A percentile compares a stretch with the other conserved stretches of the same genome.
These are phyloP conservation scores for Ephestia elutella DNA, from an alignment of 1,140 invertebrate genomes.

Conservation along the genomic window DNA sequence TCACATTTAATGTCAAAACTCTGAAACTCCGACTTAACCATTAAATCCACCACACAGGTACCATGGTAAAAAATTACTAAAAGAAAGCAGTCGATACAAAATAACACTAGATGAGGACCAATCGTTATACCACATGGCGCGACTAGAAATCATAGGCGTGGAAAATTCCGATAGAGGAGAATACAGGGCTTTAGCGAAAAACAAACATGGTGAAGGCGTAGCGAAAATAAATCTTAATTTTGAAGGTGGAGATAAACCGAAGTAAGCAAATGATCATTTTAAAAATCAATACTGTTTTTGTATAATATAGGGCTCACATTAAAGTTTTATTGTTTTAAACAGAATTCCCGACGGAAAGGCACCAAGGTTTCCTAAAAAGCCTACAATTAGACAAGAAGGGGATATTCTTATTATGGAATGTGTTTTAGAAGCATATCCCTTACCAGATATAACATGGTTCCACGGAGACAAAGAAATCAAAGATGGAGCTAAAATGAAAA, in stretches of 20 bases:
- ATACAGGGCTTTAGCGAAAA: constrained; percentile 94
- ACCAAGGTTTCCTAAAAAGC: constrained; percentile 97
- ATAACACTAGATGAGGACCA: constrained; percentile 88
- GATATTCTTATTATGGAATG: constrained; percentile 97
- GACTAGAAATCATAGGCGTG: constrained; percentile 88
- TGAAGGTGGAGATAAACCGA: constrained; percentile 89
- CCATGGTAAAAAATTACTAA: constrained; percentile 86
- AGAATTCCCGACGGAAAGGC: constrained; percentile 96
- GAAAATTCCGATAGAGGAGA: constrained; percentile 91
- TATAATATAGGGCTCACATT: constrained; percentile 9
- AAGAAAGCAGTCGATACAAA: constrained; percentile 84
- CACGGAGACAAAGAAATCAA: constrained; percentile 88
- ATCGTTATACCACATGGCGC: constrained; percentile 90
- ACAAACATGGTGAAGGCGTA: constrained; percentile 92
- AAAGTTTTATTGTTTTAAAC: constrained; percentile 58
- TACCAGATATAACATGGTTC: constrained; percentile 97
- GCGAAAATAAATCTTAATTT: constrained; percentile 98
- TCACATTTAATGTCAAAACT: neutral
- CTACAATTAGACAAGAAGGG: constrained; percentile 95
- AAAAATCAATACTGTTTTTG: constrained; percentile 7
- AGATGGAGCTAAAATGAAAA: constrained; percentile 88
- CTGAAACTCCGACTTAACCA: constrained; percentile 11
- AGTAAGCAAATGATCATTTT: constrained; percentile 76
- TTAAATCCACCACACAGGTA: constrained; percentile 78
- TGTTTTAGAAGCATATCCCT: constrained; percentile 93